Evolutionary conservation across 2,888 invertebrate genomes (phyloP).

Genomic region (Agriotes lineatus): DNA sequence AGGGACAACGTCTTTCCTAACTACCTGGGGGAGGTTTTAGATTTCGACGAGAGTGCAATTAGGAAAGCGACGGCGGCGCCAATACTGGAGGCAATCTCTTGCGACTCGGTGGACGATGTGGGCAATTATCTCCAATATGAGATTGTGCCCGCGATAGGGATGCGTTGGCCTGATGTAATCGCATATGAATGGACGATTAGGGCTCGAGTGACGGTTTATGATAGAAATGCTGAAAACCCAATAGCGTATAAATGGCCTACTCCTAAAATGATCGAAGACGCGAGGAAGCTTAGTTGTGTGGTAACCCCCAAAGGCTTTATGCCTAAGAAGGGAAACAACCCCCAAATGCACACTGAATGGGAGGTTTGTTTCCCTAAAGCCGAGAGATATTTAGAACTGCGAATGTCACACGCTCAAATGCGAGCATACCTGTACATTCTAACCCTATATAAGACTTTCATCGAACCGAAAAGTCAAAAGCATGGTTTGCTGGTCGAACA

Average conservation of each 20-base stretch:
- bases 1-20: constrained; percentile 72
- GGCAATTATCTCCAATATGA: constrained; percentile 70
- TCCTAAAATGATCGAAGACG: constrained; percentile 74
- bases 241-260: constrained; percentile 77
- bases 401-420: constrained; percentile 78
- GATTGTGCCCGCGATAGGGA: constrained; percentile 77
- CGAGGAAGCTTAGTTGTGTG: constrained; percentile 74
- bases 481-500: constrained; percentile 79
- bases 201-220: constrained; percentile 69
- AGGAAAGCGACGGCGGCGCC: constrained; percentile 73
- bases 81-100: constrained; percentile 77
- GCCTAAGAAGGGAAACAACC: constrained; percentile 72
- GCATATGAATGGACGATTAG: constrained; percentile 78
- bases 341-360: constrained; percentile 75
- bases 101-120: constrained; percentile 66
- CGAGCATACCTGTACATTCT: constrained; percentile 78
- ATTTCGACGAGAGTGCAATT: constrained; percentile 70
- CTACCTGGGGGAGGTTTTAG: constrained; percentile 71
- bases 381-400: constrained; percentile 80
- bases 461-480: constrained; percentile 75
- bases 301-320: constrained; percentile 71
- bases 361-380: constrained; percentile 82
- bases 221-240: constrained; percentile 69
- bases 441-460: constrained; percentile 78
- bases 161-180: constrained; percentile 79